phyloP scores from a whole-genome alignment of 2,888 invertebrate species.

The Tipula unca region DNA sequence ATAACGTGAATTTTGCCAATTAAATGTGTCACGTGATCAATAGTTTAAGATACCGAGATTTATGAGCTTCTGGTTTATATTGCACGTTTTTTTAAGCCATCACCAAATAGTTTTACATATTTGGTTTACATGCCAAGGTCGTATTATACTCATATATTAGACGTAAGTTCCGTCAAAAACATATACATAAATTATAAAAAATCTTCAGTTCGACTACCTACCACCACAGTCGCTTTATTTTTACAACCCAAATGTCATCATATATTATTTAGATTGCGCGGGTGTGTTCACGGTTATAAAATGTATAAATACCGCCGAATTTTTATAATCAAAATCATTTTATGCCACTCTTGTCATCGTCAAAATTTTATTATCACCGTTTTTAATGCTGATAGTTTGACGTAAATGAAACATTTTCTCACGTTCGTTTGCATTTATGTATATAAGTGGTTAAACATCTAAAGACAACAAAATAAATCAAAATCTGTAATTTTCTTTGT shows the following conservation, averaged over 20 bases:
- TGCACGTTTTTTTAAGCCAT: not conserved
- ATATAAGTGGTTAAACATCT: not conserved
- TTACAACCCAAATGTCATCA: not conserved
- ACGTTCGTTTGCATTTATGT: not conserved
- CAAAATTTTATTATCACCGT: not conserved
- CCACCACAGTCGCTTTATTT: not conserved
- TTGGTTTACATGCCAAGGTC: not conserved
- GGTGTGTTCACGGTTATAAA: not conserved
- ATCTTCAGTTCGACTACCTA: not conserved
- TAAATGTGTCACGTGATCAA: not conserved
- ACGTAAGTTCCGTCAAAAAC: not conserved
- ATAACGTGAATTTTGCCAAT: not conserved
- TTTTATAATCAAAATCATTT: not conserved
- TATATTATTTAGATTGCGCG: not conserved
- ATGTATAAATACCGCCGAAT: not conserved
- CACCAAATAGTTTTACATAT: not conserved
- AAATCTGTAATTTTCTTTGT: not conserved
- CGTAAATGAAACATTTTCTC: not conserved
- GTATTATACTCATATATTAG: not conserved
- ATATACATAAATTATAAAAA: not conserved
- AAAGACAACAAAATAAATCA: not conserved
- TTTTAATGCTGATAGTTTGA: not conserved
- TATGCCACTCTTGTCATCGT: not conserved
- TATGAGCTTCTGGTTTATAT: not conserved
- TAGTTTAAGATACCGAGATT: not conserved